Conservation (phyloP, 2,797 vertebrate genomes). For the Anas flavirostris region DNA sequence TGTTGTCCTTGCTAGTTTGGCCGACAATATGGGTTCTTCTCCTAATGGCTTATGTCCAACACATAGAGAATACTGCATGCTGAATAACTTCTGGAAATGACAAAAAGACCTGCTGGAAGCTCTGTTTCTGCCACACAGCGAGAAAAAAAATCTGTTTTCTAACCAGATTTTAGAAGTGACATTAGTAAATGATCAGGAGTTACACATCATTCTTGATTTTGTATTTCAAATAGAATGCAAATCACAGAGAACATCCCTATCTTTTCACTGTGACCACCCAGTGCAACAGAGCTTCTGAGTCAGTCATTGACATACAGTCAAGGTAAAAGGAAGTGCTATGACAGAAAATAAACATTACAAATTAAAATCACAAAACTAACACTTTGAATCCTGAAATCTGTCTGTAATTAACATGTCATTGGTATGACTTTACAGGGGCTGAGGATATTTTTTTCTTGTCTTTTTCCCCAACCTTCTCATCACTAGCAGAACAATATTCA, state of each 20-base stretch:
- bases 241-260: background rate
- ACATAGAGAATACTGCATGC: background rate
- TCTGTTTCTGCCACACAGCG: background rate
- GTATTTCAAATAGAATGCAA: background rate
- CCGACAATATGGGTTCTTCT: background rate
- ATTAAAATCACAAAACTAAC: background rate
- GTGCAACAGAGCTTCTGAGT: background rate
- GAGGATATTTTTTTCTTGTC: background rate
- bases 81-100: rapidly evolving
- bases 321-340: background rate
- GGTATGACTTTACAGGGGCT: background rate
- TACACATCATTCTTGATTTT: background rate
- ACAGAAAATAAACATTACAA: background rate
- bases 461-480: background rate
- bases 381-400: background rate
- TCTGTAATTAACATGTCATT: background rate
- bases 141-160: background rate
- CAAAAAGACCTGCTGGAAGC: background rate
- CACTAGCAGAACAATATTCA: background rate
- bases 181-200: background rate
- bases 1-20: background rate
- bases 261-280: background rate
- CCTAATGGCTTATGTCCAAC: background rate
- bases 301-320: background rate
- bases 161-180: background rate